These are phyloP conservation scores for Rhinatrema bivittatum DNA, from an alignment of 2,797 vertebrate species.

Conservation along the genomic window DNA sequence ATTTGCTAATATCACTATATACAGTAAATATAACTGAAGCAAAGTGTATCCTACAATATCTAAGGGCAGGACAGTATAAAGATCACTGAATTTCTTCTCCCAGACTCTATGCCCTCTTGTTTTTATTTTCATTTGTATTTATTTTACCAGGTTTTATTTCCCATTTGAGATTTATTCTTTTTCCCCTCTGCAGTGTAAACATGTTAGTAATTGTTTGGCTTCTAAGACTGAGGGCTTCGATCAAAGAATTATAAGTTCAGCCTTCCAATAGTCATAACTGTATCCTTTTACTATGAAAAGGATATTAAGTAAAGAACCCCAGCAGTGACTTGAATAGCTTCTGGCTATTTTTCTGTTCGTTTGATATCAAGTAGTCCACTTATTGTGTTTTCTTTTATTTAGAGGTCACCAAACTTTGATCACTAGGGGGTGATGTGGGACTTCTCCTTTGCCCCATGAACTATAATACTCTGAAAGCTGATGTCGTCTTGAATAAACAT, in stretches of 20 bases:
- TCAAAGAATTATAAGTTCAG: constrained; percentile 57
- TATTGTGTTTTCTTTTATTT: constrained; percentile 67
- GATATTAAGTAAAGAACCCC: constrained; percentile 67
- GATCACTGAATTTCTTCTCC: too few relatives aligned
- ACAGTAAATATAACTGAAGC: too few relatives aligned
- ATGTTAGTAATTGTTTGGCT: constrained; percentile 56
- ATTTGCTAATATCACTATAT: too few relatives aligned
- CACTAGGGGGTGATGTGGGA: constrained; percentile 57
- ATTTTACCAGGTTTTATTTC: constrained; percentile 29
- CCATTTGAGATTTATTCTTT: constrained; percentile 33
- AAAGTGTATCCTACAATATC: too few relatives aligned
- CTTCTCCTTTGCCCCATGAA: constrained; percentile 57
- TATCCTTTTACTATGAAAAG: constrained; percentile 65
- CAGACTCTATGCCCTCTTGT: constrained; percentile 17
- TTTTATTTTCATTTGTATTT: constrained; percentile 41
- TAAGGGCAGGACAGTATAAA: too few relatives aligned
- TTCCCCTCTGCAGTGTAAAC: constrained; percentile 39
- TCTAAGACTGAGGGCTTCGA: constrained; percentile 47
- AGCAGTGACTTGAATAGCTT: constrained; percentile 62
- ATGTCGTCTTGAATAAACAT: constrained; percentile 26
- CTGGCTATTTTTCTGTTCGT: constrained; percentile 72
- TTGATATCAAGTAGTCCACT: constrained; percentile 73
- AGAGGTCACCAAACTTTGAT: constrained; percentile 72
- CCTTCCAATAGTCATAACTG: constrained; percentile 53
- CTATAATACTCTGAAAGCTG: constrained; percentile 39